Base-by-base conservation (phyloP, 2,113 vertebrate genomes). In the Trogon surrucura region DNA sequence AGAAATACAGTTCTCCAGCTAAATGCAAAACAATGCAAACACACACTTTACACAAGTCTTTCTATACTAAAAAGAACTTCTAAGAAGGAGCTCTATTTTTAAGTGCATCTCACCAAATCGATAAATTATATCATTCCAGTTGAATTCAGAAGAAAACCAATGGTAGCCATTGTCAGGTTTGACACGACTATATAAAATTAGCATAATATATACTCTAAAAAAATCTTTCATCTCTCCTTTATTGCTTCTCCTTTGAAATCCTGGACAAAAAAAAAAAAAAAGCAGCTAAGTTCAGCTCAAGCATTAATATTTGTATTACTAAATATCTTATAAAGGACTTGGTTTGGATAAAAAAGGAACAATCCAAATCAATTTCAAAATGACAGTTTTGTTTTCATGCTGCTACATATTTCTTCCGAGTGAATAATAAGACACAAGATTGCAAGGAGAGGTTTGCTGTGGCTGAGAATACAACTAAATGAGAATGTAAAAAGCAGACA, bases 401-500 rank as follows among this genome's bases (percentile, higher is more conserved):
- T 85, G 50, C 50, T 73, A 30, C 61, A 30, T 21, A 54, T 41
- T 92, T 84, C 57, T 87, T 83, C 32, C 16, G 61, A 87, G 45
- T 77, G 73, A 87, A 36, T 77, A 89, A 89, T 80, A 85, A 88
- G 8, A 69, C 16, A 53, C 15, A 58, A 62, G 58, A 73, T 5
- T 72, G 41, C 32, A 82, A 82, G 41, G n/a, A 87, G 44, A 91
- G 16, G 15, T 65, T 82, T 85, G 19, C 36, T 61, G 54, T 58
- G 64, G 80, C 53, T 84, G 74, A 75, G 44, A 62, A 48, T 85
- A 27, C 65, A 61, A 29, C 10, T 65, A 85, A 94, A 91, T 61
- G 58, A 67, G 66, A 91, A 77, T n/a, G 74, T 13, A 48, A 61
- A 79, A 81, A 89, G 22, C 58, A 88, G 80, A 50, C 21, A 88